Percentiles rank a stretch among this genome's conserved stretches.
These are phyloP conservation scores for Ceratina calcarata DNA, from an alignment of 1,140 invertebrate genomes.

Conservation along the genomic window DNA sequence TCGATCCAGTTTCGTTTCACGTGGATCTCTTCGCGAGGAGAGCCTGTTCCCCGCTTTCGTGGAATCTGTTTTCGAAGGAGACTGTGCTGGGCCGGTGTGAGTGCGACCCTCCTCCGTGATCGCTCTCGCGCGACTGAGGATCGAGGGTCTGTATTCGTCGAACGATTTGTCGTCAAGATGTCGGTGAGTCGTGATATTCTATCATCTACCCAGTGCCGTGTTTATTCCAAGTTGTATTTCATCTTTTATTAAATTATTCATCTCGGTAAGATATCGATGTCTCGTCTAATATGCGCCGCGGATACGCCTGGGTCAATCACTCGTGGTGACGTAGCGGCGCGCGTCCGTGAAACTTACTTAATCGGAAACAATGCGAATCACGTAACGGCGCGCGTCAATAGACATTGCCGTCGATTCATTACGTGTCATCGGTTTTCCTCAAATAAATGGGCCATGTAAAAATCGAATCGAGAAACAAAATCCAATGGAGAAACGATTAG, in stretches of 20 bases:
- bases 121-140: constrained; percentile 17
- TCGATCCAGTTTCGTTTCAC: neutral
- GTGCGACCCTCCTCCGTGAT: constrained; percentile 25
- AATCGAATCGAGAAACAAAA: neutral
- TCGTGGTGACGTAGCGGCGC: constrained; percentile 42
- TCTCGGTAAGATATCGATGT: too few relatives aligned
- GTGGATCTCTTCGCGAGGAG: neutral
- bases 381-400: constrained; percentile 57
- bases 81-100: neutral
- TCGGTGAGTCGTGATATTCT: constrained; percentile 50
- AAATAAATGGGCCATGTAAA: constrained; percentile 4
- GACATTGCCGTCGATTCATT: constrained; percentile 48
- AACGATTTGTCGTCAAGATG: constrained; percentile 38
- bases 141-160: constrained; percentile 10
- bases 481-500: neutral
- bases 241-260: neutral
- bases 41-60: too few relatives aligned
- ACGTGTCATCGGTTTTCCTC: constrained; percentile 25
- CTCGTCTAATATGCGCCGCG: neutral
- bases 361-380: constrained; percentile 61
- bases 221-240: too few relatives aligned
- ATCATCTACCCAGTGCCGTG: neutral
- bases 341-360: constrained; percentile 59
- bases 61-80: too few relatives aligned
- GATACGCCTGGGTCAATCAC: constrained; percentile 55